Evolutionary conservation across 2,797 vertebrate species (phyloP), one percentile per base, ranked within the genome.

Genomic region (Periparus ater): DNA sequence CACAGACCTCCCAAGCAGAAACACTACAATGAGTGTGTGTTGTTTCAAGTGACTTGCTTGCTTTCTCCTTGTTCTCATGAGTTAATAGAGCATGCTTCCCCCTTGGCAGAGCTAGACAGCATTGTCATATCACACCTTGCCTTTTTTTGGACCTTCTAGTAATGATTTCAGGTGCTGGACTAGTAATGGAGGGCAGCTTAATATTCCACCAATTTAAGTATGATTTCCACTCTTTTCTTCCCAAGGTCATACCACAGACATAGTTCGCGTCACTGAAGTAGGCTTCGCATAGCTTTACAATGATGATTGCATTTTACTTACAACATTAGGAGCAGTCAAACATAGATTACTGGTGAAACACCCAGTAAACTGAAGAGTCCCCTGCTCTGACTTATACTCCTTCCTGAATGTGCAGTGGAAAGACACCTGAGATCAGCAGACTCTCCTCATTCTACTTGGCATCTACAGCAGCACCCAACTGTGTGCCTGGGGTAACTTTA

Each of bases 391-490:
- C 12, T 57, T 9, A 18, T 0, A 2, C 23, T 73, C 10, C 13
- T 26, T 62, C n/a, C 66, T 11, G 6, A 58, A 15, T 29, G 13
- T 40, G 12, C 21, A 2, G 1, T 44, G 30, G 13, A 76, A 27
- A 55, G 58, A 55, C 12, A 44, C 12, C n/a, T 42, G 44, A 73
- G 17, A 27, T 80, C 27, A 60, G 48, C 77, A 71, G n/a, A 17
- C 40, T 51, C 14, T 19, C 13, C 11, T 80, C 12, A 13, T 76
- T 91, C 54, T 58, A 44, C 50, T 62, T 61, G 26, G 5, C 3
- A 2, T 53, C 42, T 78, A 4, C 10, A 80, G 30, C 2, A 3
- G 18, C 1, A 2, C 44, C 16, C 21, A 1, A 0, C 5, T 5
- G 15, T 23, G 8, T 76, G 47, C 34, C 2, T 3, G 1, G 2